Conservation (phyloP, 2,888 invertebrate species). For the Opisthograptis luteolata region DNA sequence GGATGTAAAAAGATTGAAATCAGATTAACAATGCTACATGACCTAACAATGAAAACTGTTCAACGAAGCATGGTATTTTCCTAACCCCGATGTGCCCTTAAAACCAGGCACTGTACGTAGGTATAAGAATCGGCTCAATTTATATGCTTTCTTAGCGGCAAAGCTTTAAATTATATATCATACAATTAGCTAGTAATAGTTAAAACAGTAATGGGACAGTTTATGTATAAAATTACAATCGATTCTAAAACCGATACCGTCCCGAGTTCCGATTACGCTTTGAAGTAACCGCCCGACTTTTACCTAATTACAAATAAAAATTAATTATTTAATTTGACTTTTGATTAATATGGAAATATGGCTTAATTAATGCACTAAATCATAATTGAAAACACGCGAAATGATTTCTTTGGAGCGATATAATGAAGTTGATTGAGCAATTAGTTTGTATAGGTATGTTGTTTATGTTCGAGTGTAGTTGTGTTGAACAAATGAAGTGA, state of each 20-base stretch:
- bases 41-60: no score
- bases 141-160: slow-evolving; percentile 5
- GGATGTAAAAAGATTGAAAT: no score
- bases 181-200: slow-evolving; percentile 36
- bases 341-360: slow-evolving; percentile 60
- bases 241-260: slow-evolving; percentile 30
- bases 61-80: no score
- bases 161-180: slow-evolving; percentile 30
- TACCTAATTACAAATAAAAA: slow-evolving; percentile 59
- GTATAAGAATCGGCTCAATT: slow-evolving; percentile 8
- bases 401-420: slow-evolving; percentile 35
- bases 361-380: slow-evolving; percentile 57
- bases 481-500: slow-evolving; percentile 16
- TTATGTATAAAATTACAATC: slow-evolving; percentile 35
- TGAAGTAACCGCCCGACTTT: slow-evolving; percentile 60
- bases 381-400: slow-evolving; percentile 50
- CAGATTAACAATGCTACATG: no score
- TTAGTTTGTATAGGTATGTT: slow-evolving; percentile 42
- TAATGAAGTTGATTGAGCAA: slow-evolving; percentile 64
- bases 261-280: slow-evolving; percentile 36
- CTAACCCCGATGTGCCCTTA: no score
- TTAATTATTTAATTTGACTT: slow-evolving; percentile 37
- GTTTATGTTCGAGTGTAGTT: slow-evolving; percentile 15
- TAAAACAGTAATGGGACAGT: slow-evolving; percentile 39
- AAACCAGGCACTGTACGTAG: no score